phyloP scores from a whole-genome alignment of 92 coral and sea anemone genomes.

The Porites evermanni region DNA sequence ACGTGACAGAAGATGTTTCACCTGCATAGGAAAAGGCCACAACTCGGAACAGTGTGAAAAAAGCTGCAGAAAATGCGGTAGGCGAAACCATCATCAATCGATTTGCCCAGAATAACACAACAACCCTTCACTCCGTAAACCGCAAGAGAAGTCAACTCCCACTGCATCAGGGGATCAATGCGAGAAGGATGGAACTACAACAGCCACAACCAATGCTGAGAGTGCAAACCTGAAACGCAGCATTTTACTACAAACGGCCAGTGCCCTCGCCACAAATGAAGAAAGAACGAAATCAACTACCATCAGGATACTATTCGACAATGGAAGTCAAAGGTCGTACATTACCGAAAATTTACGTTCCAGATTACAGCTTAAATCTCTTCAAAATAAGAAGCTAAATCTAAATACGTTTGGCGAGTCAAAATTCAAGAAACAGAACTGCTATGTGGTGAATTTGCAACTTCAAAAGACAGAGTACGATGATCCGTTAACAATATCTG shows the following conservation, averaged over 20 bases:
- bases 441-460: conserved; percentile 59
- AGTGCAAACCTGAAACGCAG: conserved; percentile 20
- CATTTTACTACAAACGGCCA: conserved; percentile 64
- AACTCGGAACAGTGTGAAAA: conserved; percentile 17
- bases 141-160: neutral
- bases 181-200: conserved; percentile 16
- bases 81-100: conserved; percentile 69
- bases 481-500: conserved; percentile 19
- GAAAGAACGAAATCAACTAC: conserved; percentile 52
- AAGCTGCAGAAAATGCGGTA: conserved; percentile 57
- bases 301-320: conserved; percentile 69
- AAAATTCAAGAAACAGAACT: conserved; percentile 58
- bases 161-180: neutral
- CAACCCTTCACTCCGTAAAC: neutral
- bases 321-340: conserved; percentile 76
- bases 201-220: conserved; percentile 29
- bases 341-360: conserved; percentile 57
- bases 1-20: conserved; percentile 15
- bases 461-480: conserved; percentile 33
- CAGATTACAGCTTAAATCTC: conserved; percentile 56
- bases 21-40: conserved; percentile 12
- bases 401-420: conserved; percentile 73
- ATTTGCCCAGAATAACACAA: conserved; percentile 38
- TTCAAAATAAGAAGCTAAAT: conserved; percentile 56
- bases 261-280: conserved; percentile 55